A percentile compares a stretch with the other conserved stretches of the same genome.
Conservation (phyloP, 2,797 vertebrate genomes). For the Naso thynnoides region DNA sequence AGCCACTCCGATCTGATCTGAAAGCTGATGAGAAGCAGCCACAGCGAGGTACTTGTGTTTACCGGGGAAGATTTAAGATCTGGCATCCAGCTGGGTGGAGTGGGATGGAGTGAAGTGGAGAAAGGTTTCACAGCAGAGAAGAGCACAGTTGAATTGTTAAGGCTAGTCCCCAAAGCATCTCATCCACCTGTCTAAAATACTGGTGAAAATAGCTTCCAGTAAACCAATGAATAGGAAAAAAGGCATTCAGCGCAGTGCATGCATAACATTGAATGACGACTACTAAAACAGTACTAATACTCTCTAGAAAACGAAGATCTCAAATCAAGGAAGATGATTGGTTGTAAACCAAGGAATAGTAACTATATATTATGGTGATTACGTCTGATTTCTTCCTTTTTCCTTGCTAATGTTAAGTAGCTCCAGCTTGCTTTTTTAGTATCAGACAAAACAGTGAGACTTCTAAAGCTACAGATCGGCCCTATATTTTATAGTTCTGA, state of each 20-base stretch:
- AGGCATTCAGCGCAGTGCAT: background rate
- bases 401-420: too few relatives aligned
- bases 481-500: too few relatives aligned
- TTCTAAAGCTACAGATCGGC: too few relatives aligned
- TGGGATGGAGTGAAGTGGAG: constrained; percentile 16
- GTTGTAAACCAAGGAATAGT: too few relatives aligned
- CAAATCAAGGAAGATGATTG: too few relatives aligned
- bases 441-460: too few relatives aligned
- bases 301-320: too few relatives aligned
- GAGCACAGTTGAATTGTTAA: constrained; percentile 12
- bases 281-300: background rate
- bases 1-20: constrained; percentile 67
- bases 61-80: constrained; percentile 46
- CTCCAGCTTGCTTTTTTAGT: too few relatives aligned
- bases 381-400: too few relatives aligned
- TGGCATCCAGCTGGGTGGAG: constrained; percentile 41
- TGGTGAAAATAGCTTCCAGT: background rate
- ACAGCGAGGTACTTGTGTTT: constrained; percentile 46
- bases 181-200: background rate
- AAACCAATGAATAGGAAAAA: background rate
- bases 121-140: constrained; percentile 12
- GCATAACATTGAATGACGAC: background rate
- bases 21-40: constrained; percentile 70
- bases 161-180: background rate
- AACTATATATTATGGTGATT: too few relatives aligned